Conservation (phyloP, 2,888 invertebrate genomes). For the Anthrax anthrax region DNA sequence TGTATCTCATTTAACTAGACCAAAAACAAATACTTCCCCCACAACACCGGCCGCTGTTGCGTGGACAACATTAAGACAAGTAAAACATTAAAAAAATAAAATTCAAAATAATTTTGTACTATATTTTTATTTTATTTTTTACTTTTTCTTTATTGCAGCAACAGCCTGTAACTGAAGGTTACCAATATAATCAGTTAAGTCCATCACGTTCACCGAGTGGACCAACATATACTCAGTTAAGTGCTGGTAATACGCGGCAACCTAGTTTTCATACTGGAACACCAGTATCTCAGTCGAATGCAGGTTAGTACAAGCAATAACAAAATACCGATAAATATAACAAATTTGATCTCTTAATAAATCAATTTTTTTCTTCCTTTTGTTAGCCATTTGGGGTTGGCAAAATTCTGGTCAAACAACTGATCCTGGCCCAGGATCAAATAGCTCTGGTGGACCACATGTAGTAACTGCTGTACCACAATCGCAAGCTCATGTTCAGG, state of each 20-base stretch:
- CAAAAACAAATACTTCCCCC: constrained; percentile 52
- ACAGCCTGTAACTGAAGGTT: constrained; percentile 53
- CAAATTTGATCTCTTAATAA: no score
- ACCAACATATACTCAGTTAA: constrained; percentile 66
- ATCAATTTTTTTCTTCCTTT: constrained; percentile 1
- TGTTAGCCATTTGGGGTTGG: constrained; percentile 69
- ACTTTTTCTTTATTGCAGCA: constrained; percentile 18
- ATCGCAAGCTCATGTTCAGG: constrained; percentile 35
- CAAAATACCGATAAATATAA: no score
- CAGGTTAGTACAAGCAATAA: constrained; percentile 5
- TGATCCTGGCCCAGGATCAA: constrained; percentile 36
- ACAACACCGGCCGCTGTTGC: constrained; percentile 55
- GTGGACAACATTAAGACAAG: constrained; percentile 48
- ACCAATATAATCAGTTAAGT: constrained; percentile 56
- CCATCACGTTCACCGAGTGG: constrained; percentile 73
- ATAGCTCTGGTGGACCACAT: constrained; percentile 36
- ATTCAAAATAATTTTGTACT: no score
- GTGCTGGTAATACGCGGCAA: constrained; percentile 47
- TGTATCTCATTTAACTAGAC: constrained; percentile 43
- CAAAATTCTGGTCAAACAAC: constrained; percentile 39
- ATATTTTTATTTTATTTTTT: neutral
- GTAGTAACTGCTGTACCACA: constrained; percentile 28
- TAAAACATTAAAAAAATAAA: constrained; percentile 12
- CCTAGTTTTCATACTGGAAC: constrained; percentile 37
- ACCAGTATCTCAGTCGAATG: constrained; percentile 31